A percentile compares a stretch with the other conserved stretches of the same genome.
These are phyloP conservation scores for Characodon lateralis DNA, from an alignment of 2,797 vertebrate genomes.

Conservation along the genomic window DNA sequence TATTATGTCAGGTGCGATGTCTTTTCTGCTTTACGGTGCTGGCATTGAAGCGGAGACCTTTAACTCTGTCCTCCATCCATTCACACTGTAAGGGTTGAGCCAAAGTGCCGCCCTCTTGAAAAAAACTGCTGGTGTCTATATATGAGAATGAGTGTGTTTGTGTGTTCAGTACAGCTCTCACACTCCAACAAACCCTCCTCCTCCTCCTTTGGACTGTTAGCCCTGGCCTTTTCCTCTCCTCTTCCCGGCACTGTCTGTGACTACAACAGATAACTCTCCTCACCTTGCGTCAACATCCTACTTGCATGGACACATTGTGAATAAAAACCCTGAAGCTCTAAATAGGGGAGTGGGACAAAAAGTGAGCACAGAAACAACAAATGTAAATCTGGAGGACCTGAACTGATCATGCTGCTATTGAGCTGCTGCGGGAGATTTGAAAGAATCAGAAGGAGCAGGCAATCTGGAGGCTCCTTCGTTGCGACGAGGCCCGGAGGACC, in stretches of 20 bases:
- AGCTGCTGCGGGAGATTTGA: slow-evolving; percentile 26
- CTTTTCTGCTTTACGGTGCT: slow-evolving; percentile 45
- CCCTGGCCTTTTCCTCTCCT: slow-evolving; percentile 1
- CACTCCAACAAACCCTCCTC: slow-evolving; percentile 29
- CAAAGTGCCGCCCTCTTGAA: slow-evolving; percentile 48
- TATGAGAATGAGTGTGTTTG: slow-evolving; percentile 29
- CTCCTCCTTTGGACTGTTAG: slow-evolving; percentile 42
- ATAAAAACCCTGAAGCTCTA: slow-evolving; percentile 60
- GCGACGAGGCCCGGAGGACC: too few species aligned
- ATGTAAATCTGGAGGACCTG: slow-evolving; percentile 45
- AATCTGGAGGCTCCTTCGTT: too few species aligned
- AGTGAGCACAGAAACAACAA: slow-evolving; percentile 6
- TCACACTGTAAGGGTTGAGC: slow-evolving; percentile 57
- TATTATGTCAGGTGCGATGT: slow-evolving; percentile 49
- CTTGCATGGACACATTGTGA: slow-evolving; percentile 69
- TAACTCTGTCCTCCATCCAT: slow-evolving; percentile 77
- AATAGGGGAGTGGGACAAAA: slow-evolving; percentile 1
- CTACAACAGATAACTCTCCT: slow-evolving; percentile 41
- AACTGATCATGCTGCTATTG: slow-evolving; percentile 38
- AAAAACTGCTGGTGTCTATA: slow-evolving; percentile 59
- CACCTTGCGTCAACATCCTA: slow-evolving; percentile 54
- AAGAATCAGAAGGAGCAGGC: background rate
- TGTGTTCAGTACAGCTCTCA: slow-evolving; percentile 29
- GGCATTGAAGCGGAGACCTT: slow-evolving; percentile 56
- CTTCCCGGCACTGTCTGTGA: slow-evolving; percentile 47